These are phyloP conservation scores for Calliphora vomitoria DNA, from an alignment of 2,888 invertebrate species.

Conservation along the genomic window DNA sequence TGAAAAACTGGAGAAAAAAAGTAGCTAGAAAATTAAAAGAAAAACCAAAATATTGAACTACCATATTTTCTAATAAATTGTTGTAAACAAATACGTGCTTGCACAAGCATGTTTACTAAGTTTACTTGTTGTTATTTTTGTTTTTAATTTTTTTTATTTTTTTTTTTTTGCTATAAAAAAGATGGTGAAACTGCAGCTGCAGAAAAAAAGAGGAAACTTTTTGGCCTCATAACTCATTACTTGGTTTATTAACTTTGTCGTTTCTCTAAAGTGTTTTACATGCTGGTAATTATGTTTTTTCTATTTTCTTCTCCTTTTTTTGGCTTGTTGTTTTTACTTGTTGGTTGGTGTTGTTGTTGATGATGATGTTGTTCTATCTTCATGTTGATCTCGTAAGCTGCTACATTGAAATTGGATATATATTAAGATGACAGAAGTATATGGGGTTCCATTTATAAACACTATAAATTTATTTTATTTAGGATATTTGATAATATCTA, in stretches of 20 bases:
- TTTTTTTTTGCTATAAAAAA: neutral
- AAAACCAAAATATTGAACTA: conserved; percentile 71
- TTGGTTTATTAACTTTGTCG: conserved; percentile 76
- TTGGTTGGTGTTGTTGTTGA: conserved; percentile 45
- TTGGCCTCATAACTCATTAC: conserved; percentile 76
- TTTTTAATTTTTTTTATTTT: too few species aligned
- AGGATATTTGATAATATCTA: too few species aligned
- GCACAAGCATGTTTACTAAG: conserved; percentile 53
- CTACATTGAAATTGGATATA: neutral
- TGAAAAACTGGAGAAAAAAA: conserved; percentile 13
- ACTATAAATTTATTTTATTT: too few species aligned
- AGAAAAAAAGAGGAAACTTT: conserved; percentile 54
- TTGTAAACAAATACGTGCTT: conserved; percentile 74
- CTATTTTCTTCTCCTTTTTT: conserved; percentile 1
- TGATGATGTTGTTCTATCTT: conserved; percentile 33
- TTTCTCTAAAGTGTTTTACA: conserved; percentile 71
- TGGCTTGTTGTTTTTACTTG: conserved; percentile 13
- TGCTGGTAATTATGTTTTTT: conserved; percentile 70
- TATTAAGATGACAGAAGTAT: neutral
- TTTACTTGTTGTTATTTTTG: conserved; percentile 36
- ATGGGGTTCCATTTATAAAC: too few species aligned
- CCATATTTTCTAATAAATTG: conserved; percentile 72
- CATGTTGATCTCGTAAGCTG: neutral
- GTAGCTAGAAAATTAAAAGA: conserved; percentile 53
- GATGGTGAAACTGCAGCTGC: conserved; percentile 52